phyloP scores from a whole-genome alignment of 2,888 invertebrate genomes.

The Toxonevra muliebris region DNA sequence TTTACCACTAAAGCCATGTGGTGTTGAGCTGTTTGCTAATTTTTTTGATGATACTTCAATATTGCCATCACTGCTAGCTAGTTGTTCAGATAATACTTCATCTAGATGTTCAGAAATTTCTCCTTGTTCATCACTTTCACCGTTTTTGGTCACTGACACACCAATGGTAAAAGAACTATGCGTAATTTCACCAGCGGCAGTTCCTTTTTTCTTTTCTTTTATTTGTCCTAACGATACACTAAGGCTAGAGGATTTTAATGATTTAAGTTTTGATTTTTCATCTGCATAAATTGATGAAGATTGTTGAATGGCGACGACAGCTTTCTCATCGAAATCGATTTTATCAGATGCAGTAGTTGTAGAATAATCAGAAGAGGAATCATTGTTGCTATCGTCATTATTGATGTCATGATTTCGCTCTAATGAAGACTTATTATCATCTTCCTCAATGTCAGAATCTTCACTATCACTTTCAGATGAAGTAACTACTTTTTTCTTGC shows the following conservation, averaged over 20 bases:
- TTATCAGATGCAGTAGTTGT: too few relatives aligned
- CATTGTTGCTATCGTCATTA: conserved; percentile 3
- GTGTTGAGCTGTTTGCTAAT: too few relatives aligned
- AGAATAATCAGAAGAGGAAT: not conserved
- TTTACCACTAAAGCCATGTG: too few relatives aligned
- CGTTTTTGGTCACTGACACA: conserved; percentile 35
- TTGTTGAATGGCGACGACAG: too few relatives aligned
- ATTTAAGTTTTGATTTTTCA: conserved; percentile 19
- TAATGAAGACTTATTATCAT: not conserved
- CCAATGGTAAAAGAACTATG: conserved; percentile 46
- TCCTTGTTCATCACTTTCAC: conserved; percentile 7
- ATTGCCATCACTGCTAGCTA: too few relatives aligned
- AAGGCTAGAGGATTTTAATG: conserved; percentile 18
- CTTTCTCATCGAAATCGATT: too few relatives aligned
- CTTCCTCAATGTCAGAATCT: not conserved
- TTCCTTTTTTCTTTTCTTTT: conserved; percentile 26
- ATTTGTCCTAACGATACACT: conserved; percentile 40
- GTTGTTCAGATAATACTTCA: too few relatives aligned
- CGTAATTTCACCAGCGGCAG: conserved; percentile 13
- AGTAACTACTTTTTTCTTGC: not conserved
- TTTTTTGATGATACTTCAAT: too few relatives aligned
- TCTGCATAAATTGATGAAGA: conserved; percentile 7
- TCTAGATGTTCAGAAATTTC: too few relatives aligned
- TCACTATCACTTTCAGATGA: not conserved
- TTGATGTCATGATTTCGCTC: conserved; percentile 14